These are phyloP conservation scores for Chrysocyon brachyurus DNA, from an alignment of 2,797 vertebrate species.

Conservation along the genomic window DNA sequence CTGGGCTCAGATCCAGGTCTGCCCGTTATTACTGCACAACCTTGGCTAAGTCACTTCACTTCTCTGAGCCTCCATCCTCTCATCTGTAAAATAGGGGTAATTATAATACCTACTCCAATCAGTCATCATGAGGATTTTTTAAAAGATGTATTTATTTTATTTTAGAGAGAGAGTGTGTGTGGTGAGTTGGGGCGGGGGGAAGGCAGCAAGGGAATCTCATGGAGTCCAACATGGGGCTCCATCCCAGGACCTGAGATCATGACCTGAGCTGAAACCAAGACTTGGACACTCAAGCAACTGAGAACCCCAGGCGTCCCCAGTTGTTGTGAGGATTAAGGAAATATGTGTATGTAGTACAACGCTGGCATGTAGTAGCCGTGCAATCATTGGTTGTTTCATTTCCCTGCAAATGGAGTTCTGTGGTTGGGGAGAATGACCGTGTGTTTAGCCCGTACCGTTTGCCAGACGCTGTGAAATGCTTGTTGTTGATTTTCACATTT, in stretches of 20 bases:
- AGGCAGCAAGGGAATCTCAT: too few species aligned
- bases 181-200: too few species aligned
- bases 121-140: neutral
- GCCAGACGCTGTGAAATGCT: neutral
- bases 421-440: rapidly evolving
- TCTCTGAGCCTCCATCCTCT: neutral
- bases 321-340: neutral
- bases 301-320: neutral
- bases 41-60: neutral
- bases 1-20: neutral
- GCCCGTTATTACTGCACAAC: neutral
- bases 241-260: too few species aligned
- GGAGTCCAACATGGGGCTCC: too few species aligned
- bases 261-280: too few species aligned
- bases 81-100: neutral
- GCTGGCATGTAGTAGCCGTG: neutral
- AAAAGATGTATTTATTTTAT: too few species aligned
- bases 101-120: neutral
- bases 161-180: too few species aligned
- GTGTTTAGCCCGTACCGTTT: neutral
- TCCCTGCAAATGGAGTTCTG: neutral
- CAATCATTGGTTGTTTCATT: neutral
- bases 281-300: neutral
- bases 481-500: conserved; percentile 13
- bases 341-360: rapidly evolving